Evolutionary conservation across 2,113 vertebrate species (phyloP).

Genomic region (Cheirogaleus medius): DNA sequence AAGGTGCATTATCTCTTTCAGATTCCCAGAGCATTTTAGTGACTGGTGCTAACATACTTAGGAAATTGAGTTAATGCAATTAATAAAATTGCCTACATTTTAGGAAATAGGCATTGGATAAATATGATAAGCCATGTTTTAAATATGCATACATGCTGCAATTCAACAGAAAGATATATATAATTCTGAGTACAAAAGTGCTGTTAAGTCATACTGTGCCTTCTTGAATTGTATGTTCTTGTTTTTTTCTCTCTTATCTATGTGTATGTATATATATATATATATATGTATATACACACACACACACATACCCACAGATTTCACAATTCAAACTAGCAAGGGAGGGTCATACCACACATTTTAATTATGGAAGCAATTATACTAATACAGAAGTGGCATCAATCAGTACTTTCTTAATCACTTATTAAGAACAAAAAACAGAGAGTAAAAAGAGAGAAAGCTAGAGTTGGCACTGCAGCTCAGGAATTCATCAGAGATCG

Average conservation of each 20-base stretch:
- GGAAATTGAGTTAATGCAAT: slow-evolving; percentile 35
- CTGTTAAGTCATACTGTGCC: background rate
- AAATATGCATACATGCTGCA: background rate
- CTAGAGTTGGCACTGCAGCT: background rate
- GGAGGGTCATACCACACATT: background rate
- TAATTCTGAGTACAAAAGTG: slow-evolving; percentile 16
- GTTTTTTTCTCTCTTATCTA: slow-evolving; percentile 1
- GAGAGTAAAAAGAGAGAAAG: background rate
- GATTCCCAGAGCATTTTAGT: slow-evolving; percentile 13
- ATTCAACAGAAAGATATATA: background rate
- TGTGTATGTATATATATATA: background rate
- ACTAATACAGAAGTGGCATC: background rate
- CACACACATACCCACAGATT: background rate
- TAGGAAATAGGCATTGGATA: slow-evolving; percentile 14
- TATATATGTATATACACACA: background rate
- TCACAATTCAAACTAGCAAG: background rate
- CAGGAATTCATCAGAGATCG: background rate
- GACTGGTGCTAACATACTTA: background rate
- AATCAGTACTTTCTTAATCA: background rate
- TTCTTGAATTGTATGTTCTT: background rate
- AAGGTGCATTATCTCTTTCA: slow-evolving; percentile 52
- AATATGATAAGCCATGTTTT: slow-evolving; percentile 44
- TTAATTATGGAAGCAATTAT: background rate
- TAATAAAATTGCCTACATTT: slow-evolving; percentile 39
- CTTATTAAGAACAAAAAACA: background rate